Conservation (phyloP, 1,140 invertebrate species). For the honey bee (Apis mellifera) region Amel_HAv3.1 CM009944.2:5243001-5243500, state of each 20-base stretch:
- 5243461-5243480: neutral
- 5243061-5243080: neutral
- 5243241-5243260: constrained; percentile 42
- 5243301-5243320: too few relatives aligned
- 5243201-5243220: constrained; percentile 42
- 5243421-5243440: neutral
- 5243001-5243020: neutral
- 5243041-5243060: neutral
- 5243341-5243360: neutral
- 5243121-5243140: constrained; percentile 48
- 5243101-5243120: constrained; percentile 38
- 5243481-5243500: constrained; percentile 7
- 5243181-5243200: constrained; percentile 58
- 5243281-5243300: neutral
- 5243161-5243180: constrained; percentile 63
- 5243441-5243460: neutral
- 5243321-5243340: neutral
- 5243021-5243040: neutral
- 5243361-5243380: neutral
- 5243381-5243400: neutral
- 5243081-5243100: constrained; percentile 40
- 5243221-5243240: constrained; percentile 43
- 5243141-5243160: constrained; percentile 65
- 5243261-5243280: neutral
- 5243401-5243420: neutral